Evolutionary conservation across 2,888 invertebrate genomes (phyloP).

Genomic region (Apodemia zela): DNA sequence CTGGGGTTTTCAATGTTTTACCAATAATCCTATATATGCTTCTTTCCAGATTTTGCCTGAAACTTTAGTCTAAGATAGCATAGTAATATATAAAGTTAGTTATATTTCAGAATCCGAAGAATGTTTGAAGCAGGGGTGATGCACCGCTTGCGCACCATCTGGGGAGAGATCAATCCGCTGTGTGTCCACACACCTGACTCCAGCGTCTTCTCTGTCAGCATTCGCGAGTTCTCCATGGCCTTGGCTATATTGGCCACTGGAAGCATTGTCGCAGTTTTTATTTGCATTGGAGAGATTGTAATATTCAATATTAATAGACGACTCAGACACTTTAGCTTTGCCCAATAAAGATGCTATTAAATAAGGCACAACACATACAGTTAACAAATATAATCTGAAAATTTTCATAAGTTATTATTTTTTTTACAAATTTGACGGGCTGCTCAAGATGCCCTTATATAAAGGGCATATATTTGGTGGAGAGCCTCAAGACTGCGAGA

Average conservation of each 20-base stretch:
- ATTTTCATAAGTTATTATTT: too few species aligned
- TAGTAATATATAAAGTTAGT: too few species aligned
- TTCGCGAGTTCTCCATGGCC: slow-evolving; percentile 81
- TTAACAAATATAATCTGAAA: too few species aligned
- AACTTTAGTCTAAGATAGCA: too few species aligned
- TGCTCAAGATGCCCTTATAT: too few species aligned
- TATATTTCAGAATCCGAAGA: slow-evolving; percentile 74
- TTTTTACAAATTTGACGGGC: too few species aligned
- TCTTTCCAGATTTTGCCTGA: too few species aligned
- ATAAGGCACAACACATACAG: too few species aligned
- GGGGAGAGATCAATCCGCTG: slow-evolving; percentile 81
- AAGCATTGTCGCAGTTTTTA: slow-evolving; percentile 49
- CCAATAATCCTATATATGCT: too few species aligned
- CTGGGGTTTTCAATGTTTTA: too few species aligned
- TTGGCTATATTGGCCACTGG: slow-evolving; percentile 75
- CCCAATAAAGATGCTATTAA: neutral
- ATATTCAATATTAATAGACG: slow-evolving; percentile 23
- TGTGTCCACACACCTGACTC: slow-evolving; percentile 75
- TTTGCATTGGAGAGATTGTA: slow-evolving; percentile 56
- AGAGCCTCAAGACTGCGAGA: too few species aligned
- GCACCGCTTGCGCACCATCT: slow-evolving; percentile 74
- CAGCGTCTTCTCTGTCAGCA: slow-evolving; percentile 71
- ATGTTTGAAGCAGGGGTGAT: slow-evolving; percentile 81
- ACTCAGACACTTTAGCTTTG: neutral
- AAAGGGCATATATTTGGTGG: too few species aligned